phyloP scores from a whole-genome alignment of 2,113 vertebrate genomes.

The Oncorhynchus gorbuscha region DNA sequence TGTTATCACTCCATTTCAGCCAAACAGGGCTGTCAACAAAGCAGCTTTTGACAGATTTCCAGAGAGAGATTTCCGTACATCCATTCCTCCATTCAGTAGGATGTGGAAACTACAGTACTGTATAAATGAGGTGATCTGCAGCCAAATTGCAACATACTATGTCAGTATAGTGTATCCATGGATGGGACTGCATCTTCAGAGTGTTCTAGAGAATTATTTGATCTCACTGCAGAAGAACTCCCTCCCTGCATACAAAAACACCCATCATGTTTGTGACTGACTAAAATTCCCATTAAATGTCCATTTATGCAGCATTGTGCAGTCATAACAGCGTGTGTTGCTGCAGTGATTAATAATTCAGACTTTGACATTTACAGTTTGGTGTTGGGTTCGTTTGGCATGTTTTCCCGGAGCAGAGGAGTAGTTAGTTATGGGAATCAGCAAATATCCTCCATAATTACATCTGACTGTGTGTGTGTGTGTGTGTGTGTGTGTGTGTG shows the following conservation, averaged over 20 bases:
- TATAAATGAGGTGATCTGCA: no score
- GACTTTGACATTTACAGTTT: slow-evolving; percentile 45
- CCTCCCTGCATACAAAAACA: not conserved
- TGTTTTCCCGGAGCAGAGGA: slow-evolving; percentile 26
- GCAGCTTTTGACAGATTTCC: slow-evolving; percentile 41
- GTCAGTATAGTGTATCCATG: no score
- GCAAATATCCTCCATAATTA: not conserved
- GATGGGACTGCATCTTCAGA: no score
- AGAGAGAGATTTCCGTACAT: not conserved
- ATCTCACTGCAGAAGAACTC: no score
- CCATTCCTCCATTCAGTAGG: slow-evolving; percentile 7
- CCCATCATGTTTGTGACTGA: slow-evolving; percentile 23
- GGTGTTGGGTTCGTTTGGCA: slow-evolving; percentile 15
- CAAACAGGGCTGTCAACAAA: slow-evolving; percentile 55
- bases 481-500: slow-evolving; percentile 16
- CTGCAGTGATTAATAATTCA: slow-evolving; percentile 45
- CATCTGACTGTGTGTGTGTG: not conserved
- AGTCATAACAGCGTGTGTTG: slow-evolving; percentile 38
- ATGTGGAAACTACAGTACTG: slow-evolving; percentile 16
- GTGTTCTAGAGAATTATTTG: no score
- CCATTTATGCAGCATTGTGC: slow-evolving; percentile 24
- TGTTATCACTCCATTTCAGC: slow-evolving; percentile 47
- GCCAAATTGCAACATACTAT: no score
- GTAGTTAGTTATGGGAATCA: no score
- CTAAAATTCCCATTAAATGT: slow-evolving; percentile 27